Conservation (phyloP, 2,888 invertebrate genomes). For the Nemotelus pantherinus region DNA sequence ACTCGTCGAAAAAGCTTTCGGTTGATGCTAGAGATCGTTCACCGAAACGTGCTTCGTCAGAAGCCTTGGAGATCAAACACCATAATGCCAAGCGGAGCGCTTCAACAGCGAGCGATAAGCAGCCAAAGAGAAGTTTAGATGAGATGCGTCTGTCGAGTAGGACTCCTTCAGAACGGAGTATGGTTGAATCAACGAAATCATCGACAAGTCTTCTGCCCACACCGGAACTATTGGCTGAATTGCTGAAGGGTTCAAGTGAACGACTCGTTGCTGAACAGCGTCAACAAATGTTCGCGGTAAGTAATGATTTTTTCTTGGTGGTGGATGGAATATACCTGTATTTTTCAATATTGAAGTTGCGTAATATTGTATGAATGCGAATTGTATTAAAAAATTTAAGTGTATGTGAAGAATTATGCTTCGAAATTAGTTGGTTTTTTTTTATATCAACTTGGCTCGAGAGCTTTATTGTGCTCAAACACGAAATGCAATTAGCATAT, state of each 20-base stretch:
- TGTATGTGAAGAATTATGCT: too few relatives aligned
- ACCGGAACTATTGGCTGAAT: slow-evolving; percentile 77
- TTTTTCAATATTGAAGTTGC: neutral
- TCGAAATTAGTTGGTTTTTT: too few relatives aligned
- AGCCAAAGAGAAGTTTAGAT: slow-evolving; percentile 60
- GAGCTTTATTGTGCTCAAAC: too few relatives aligned
- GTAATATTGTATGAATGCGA: too few relatives aligned
- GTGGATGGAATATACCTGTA: neutral
- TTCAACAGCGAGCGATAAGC: slow-evolving; percentile 58
- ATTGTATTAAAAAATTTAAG: too few relatives aligned
- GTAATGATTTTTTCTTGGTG: slow-evolving; percentile 52
- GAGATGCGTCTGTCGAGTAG: slow-evolving; percentile 53
- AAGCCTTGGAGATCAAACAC: slow-evolving; percentile 57
- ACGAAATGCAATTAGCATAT: too few relatives aligned
- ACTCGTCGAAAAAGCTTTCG: slow-evolving; percentile 52
- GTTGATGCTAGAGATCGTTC: slow-evolving; percentile 53
- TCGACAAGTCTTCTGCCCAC: slow-evolving; percentile 63
- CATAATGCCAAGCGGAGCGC: slow-evolving; percentile 60
- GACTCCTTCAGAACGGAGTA: slow-evolving; percentile 51
- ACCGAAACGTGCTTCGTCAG: slow-evolving; percentile 61
- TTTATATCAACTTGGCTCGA: too few relatives aligned
- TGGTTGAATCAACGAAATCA: slow-evolving; percentile 49
- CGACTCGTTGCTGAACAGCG: slow-evolving; percentile 72
- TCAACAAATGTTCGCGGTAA: slow-evolving; percentile 62
- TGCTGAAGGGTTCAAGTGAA: slow-evolving; percentile 83